Evolutionary conservation across 2,797 vertebrate species (phyloP).

Genomic region (Lutra lutra): DNA sequence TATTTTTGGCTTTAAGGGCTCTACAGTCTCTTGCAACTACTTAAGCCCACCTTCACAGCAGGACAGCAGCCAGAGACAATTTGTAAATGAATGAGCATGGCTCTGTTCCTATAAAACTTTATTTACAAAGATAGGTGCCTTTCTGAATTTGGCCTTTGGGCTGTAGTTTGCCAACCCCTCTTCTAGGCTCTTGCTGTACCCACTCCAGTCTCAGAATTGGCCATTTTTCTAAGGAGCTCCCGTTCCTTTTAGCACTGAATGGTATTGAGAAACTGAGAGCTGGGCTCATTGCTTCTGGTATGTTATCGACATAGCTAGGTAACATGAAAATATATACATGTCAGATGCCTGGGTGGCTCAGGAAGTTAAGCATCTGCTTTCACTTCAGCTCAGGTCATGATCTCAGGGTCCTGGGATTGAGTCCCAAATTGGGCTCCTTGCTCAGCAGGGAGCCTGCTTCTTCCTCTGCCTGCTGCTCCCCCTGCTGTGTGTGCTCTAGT

Average conservation of each 20-base stretch:
- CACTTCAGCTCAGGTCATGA: not conserved
- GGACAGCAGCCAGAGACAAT: not conserved
- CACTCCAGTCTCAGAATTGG: not conserved
- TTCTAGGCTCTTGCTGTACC: not conserved
- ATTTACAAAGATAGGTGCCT: slow-evolving; percentile 36
- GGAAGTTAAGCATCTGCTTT: too few relatives aligned
- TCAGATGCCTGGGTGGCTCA: too few relatives aligned
- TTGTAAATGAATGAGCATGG: not conserved
- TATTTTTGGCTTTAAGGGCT: slow-evolving; percentile 48
- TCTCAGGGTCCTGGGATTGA: too few relatives aligned
- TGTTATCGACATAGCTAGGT: not conserved
- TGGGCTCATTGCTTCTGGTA: not conserved
- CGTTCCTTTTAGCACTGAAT: not conserved
- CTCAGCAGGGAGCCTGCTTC: too few relatives aligned
- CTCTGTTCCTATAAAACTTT: slow-evolving; percentile 34
- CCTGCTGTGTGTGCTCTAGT: not conserved
- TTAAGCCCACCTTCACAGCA: not conserved
- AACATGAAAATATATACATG: not conserved
- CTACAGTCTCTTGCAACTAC: not conserved
- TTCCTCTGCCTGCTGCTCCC: not conserved
- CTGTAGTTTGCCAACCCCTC: not conserved
- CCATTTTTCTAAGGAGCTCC: not conserved
- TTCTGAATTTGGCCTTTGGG: not conserved
- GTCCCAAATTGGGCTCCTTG: too few relatives aligned
- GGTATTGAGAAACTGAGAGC: not conserved